Percentiles rank a stretch among this genome's conserved stretches.
Evolutionary conservation across 2,888 invertebrate genomes (phyloP).

Genomic region (Nephrotoma appendiculata): DNA sequence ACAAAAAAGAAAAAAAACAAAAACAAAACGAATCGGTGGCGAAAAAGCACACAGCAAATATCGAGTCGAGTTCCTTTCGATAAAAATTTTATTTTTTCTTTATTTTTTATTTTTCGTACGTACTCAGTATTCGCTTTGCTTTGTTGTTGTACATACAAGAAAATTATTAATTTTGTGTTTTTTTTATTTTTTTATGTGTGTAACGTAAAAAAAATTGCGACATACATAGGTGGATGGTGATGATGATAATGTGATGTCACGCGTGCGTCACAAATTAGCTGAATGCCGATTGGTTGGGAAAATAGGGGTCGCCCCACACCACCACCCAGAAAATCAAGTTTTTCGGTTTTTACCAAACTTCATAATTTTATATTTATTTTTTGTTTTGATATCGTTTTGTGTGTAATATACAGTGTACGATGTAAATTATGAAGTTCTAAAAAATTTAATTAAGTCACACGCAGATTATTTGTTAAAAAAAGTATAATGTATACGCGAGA

Average conservation of each 20-base stretch:
- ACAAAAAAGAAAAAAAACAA: not conserved
- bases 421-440: not conserved
- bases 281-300: not conserved
- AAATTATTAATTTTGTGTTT: not conserved
- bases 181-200: not conserved
- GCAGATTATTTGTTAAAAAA: not conserved
- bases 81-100: not conserved
- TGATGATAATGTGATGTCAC: constrained; percentile 7
- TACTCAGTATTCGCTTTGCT: not conserved
- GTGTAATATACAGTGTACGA: not conserved
- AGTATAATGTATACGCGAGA: not conserved
- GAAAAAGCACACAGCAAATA: not conserved
- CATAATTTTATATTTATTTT: not conserved
- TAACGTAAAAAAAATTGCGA: not conserved
- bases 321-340: not conserved
- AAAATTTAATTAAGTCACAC: not conserved
- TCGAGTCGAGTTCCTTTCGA: not conserved
- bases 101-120: not conserved
- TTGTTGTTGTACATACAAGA: not conserved
- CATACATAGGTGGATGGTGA: constrained; percentile 4
- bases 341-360: not conserved
- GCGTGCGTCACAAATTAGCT: constrained; percentile 9
- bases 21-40: not conserved
- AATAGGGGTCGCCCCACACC: constrained; percentile 1
- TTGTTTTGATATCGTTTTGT: not conserved